Base-by-base conservation (phyloP, 92 coral and sea anemone species). In the Parazoanthus darwini region DNA sequence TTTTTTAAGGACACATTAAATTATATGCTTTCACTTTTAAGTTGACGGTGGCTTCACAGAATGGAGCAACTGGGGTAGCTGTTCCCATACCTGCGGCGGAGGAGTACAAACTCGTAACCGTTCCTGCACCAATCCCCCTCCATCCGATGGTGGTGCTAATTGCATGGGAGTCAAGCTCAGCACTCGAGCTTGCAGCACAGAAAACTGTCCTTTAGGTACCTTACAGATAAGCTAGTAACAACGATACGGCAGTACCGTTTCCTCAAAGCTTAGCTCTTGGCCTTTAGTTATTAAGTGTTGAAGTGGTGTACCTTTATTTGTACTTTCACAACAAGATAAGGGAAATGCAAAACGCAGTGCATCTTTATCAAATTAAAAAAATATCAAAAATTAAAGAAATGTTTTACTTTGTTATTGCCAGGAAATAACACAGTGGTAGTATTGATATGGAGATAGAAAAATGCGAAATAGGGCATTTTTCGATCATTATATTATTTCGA, bases 1-100 rank as follows among this genome's bases (percentile, higher is more conserved):
- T 6, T 48, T 1, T 48, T 48, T 5, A 7, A 7, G 11, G 51
- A 10, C 51, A 48, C 51, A 5, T 48, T 48, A 48, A 48, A 48
- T 48, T 48, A 48, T 70, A 1, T 70, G 37, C 74, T 70, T 70
- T n/a, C 9, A n/a, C 20, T 70, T 70, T 70, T 70, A 11, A 70
- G 74, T 70, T 70, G 36, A 70, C 36, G 74, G 74, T 10, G 74
- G 74, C 36, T 70, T 70, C 14, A 29, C 33, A 70, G 74, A n/a
- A 1, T 70, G 74, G 74, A 29, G 74, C 33, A 70, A 70, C 35
- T 70, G 74, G 74, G 35, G 74, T n/a, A 70, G 74, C 4, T 70
- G 74, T 70, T 70, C 74, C 74, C 26, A 70, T 36, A 70, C 74
- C 15, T 70, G 74, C 74, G 74, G 74, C 36, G 10, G 22, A 75